Conservation (phyloP, 2,113 vertebrate genomes). For the Oceanodroma tethys region DNA sequence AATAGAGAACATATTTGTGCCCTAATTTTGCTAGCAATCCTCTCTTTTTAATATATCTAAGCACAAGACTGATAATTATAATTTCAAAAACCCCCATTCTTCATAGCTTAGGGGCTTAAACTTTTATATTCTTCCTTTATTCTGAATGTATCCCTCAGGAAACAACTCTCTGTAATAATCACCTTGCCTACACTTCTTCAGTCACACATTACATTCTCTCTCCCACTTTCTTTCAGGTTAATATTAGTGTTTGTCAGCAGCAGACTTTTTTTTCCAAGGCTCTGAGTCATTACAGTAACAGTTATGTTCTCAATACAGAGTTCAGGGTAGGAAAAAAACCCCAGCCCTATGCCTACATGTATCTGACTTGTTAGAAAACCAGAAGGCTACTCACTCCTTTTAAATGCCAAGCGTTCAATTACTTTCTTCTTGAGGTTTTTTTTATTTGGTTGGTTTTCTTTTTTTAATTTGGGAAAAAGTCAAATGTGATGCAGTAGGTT, state of each 20-base stretch:
- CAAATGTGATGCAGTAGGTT: slow-evolving; percentile 38
- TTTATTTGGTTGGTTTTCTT: neutral
- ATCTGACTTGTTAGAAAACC: slow-evolving; percentile 54
- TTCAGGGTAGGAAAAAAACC: slow-evolving; percentile 54
- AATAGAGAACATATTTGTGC: slow-evolving; percentile 12
- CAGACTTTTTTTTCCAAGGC: slow-evolving; percentile 27
- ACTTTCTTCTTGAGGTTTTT: neutral
- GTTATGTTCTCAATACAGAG: slow-evolving; percentile 63
- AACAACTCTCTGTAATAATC: slow-evolving; percentile 53
- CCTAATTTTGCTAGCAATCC: slow-evolving; percentile 35
- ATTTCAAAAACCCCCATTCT: neutral
- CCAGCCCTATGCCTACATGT: slow-evolving; percentile 57
- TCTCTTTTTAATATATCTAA: slow-evolving; percentile 36
- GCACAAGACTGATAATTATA: slow-evolving; percentile 44
- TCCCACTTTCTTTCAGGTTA: slow-evolving; percentile 59
- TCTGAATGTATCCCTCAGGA: slow-evolving; percentile 36
- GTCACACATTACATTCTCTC: slow-evolving; percentile 58
- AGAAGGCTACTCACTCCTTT: slow-evolving; percentile 60
- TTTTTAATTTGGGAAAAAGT: slow-evolving; percentile 43
- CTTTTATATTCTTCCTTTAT: slow-evolving; percentile 51
- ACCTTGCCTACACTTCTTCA: slow-evolving; percentile 57
- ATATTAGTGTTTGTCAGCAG: slow-evolving; percentile 67
- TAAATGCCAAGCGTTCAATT: slow-evolving; percentile 72
- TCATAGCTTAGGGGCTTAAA: slow-evolving; percentile 44
- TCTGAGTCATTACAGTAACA: slow-evolving; percentile 73